Base-by-base conservation (phyloP, 2,888 invertebrate genomes). In the Taenaris catops region DNA sequence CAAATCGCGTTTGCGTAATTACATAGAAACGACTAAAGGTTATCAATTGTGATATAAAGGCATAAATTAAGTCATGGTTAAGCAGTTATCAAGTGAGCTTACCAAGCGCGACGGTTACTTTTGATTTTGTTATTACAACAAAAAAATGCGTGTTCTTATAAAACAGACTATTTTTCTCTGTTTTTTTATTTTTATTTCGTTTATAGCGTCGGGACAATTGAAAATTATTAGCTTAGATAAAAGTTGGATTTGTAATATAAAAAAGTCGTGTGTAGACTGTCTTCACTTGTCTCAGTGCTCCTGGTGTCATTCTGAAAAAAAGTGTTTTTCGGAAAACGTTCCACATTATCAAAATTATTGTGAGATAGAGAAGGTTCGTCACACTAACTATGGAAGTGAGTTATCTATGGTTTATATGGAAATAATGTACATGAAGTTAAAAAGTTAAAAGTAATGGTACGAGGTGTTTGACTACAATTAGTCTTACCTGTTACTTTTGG, bases 221-320 rank as follows among this genome's bases (percentile, higher is more conserved):
- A 44, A 46, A 33, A 44, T 59, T 14, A 57, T 61, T 33, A 39
- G 51, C 7, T 52, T 84, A 33, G 63, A 76, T 33, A 63, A 81
- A 26, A 58, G 61, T 14, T 74, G 63, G 59, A 60, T 83, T 41
- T 86, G 86, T 44, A 54, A 47, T 19, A 67, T 81, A n/a, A 86
- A 84, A 51, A 53, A 33, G 4, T 58, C 67, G 1, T 86, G 86
- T 45, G 34, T 60, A n/a, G 65, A 71, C 10, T 86, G 86, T 48
- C 55, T 86, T 4, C 59, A 55, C 11, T 51, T 83, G 10, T 46
- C 65, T 16, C 83, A 81, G 34, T 86, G 86, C 53, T 69, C 80
- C 2, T 86, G 86, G 86, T 84, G 84, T 43, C 46, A 54, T 7
- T 46, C 55, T 2, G 60, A 70, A 34, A 67, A 56, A n/a, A 66